Base-by-base conservation (phyloP, 2,797 vertebrate genomes). In the Protonibea diacanthus region DNA sequence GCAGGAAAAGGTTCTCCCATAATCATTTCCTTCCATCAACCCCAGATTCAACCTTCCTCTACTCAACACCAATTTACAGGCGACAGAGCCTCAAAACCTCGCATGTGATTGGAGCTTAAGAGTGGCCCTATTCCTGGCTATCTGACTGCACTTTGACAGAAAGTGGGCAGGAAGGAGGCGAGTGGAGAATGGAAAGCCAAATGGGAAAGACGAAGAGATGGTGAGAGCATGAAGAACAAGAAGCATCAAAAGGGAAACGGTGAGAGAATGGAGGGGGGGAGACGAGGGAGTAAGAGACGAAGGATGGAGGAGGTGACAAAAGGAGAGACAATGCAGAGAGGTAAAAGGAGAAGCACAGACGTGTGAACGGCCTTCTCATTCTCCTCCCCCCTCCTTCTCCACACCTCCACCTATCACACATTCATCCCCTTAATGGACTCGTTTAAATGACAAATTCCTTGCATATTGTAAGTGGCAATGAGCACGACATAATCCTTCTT, bases 381-480 rank as follows among this genome's bases (percentile, higher is more conserved):
- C 56, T 66, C 59, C 45, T 20, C 70, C 57, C 15, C 8, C 1
- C 45, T 56, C 23, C 61, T 44, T 20, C 40, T 18, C 33, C 11
- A 17, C 42, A 59, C 70, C 64, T 81, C 60, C 23, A 76, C 68
- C 78, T 45, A 53, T 61, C 69, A 17, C 74, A 80, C 78, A 78
- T 90, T 87, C 78, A 84, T 86, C 86, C 84, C 40, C 13, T 62
- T 91, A 91, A 93, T 91, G 80, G 81, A 80, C 89, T 90, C 61
- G 72, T 92, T 93, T 87, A 86, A 91, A 90, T 89, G 90, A 93
- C 88, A 89, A 84, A 94, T 91, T 88, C 72, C 74, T 68, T 49
- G 63, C 90, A 82, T 90, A 91, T 86, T 86, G 82, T 87, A 88
- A 91, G 91, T 82, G 89, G 80, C 88, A 90, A 90, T 85, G 84